phyloP scores from a whole-genome alignment of 2,797 vertebrate genomes.

The Coilia nasus region DNA sequence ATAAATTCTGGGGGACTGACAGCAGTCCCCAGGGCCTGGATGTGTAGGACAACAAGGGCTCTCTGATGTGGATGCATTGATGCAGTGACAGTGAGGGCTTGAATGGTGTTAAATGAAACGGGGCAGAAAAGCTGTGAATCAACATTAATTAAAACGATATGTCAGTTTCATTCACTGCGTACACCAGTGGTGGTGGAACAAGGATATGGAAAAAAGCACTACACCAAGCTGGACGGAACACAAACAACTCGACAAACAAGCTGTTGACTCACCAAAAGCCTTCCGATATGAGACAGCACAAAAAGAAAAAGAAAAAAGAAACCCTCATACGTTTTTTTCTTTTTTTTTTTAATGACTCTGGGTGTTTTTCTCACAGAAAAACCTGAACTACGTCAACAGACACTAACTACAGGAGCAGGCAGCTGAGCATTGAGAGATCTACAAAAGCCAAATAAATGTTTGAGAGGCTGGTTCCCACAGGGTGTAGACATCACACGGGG shows the following conservation, averaged over 20 bases:
- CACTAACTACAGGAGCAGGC: constrained; percentile 24
- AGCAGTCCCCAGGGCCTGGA: constrained; percentile 21
- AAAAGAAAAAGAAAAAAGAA: not conserved
- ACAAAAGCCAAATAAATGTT: constrained; percentile 31
- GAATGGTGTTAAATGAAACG: constrained; percentile 27
- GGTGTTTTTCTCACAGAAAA: constrained; percentile 21
- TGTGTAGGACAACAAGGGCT: constrained; percentile 23
- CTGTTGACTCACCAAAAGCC: constrained; percentile 31
- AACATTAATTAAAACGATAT: constrained; percentile 35
- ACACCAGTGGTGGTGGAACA: constrained; percentile 8
- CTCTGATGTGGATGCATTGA: constrained; percentile 1
- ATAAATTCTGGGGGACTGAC: constrained; percentile 21
- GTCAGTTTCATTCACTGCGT: constrained; percentile 15
- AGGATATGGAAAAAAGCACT: constrained; percentile 20
- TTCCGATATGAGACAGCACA: constrained; percentile 9
- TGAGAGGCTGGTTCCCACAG: constrained; percentile 25
- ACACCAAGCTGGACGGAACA: not conserved
- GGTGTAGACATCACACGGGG: not conserved
- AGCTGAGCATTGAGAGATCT: constrained; percentile 27
- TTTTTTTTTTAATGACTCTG: constrained; percentile 16
- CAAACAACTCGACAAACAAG: constrained; percentile 30
- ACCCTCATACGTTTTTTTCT: not conserved
- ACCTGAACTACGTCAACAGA: constrained; percentile 2
- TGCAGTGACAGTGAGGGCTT: constrained; percentile 20
- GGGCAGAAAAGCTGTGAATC: constrained; percentile 35